A percentile compares a stretch with the other conserved stretches of the same genome.
Conservation (phyloP, 2,888 invertebrate species). For the Archaeoteleia sp. region DNA sequence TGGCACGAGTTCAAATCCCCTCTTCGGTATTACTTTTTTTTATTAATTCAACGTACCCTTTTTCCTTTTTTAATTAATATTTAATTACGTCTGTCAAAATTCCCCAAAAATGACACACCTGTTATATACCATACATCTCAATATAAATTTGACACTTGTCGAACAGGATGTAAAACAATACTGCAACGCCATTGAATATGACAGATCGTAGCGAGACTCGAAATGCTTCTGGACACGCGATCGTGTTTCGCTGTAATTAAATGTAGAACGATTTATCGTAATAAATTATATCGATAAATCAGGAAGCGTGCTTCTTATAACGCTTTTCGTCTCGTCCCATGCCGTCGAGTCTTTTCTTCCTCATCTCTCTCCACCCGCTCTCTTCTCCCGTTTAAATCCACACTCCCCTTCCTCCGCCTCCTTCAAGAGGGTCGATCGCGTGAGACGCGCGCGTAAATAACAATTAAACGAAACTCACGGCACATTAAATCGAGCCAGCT, state of each 20-base stretch:
- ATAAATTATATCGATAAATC: slow-evolving; percentile 64
- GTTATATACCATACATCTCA: no score
- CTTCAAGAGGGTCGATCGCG: slow-evolving; percentile 55
- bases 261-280: slow-evolving; percentile 59
- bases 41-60: no score
- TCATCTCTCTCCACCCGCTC: slow-evolving; percentile 18
- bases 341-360: no score
- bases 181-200: slow-evolving; percentile 14
- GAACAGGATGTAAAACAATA: no score
- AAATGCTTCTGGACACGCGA: slow-evolving; percentile 21
- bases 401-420: slow-evolving; percentile 18
- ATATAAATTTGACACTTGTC: no score
- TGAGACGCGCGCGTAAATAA: slow-evolving; percentile 68
- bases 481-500: slow-evolving; percentile 56
- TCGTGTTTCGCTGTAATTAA: slow-evolving; percentile 57
- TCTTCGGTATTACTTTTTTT: no score
- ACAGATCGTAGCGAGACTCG: slow-evolving; percentile 13
- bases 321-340: slow-evolving; percentile 50
- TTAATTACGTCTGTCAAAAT: no score
- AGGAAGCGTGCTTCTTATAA: slow-evolving; percentile 52
- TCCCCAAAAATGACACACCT: no score
- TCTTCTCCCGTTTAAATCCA: slow-evolving; percentile 1
- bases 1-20: no score
- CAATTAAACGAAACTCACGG: slow-evolving; percentile 64
- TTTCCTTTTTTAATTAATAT: no score